A percentile compares a stretch with the other conserved stretches of the same genome.
These are phyloP conservation scores for Pseudachorutes palmiensis DNA, from an alignment of 1,140 invertebrate genomes.

Conservation along the genomic window DNA sequence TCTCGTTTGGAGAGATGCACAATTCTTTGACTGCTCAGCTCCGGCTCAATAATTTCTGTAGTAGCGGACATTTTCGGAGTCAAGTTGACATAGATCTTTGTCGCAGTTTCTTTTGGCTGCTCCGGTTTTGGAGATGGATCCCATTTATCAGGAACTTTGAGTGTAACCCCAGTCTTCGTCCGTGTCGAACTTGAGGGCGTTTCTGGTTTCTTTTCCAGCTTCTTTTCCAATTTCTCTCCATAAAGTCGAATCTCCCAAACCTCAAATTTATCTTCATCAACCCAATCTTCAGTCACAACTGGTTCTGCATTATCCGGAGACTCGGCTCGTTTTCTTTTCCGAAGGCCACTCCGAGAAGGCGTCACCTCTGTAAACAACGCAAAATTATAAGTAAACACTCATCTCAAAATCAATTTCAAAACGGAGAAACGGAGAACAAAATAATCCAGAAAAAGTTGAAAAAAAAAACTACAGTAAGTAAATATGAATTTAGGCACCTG, in stretches of 20 bases:
- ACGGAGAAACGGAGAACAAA: background rate
- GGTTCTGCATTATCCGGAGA: conserved; percentile 82
- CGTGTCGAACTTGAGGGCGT: conserved; percentile 18
- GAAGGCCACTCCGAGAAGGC: conserved; percentile 80
- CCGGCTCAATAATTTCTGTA: conserved; percentile 84
- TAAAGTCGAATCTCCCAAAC: conserved; percentile 95
- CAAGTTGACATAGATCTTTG: background rate
- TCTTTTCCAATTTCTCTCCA: conserved; percentile 61
- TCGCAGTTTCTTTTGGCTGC: background rate
- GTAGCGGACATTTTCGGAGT: conserved; percentile 50
- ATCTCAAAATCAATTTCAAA: background rate
- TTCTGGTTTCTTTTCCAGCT: conserved; percentile 17
- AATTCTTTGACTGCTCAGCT: conserved; percentile 71
- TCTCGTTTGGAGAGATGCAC: conserved; percentile 76
- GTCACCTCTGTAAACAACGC: conserved; percentile 63
- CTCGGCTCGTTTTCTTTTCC: conserved; percentile 83
- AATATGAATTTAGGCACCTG: background rate
- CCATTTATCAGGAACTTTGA: conserved; percentile 33
- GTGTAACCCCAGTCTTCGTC: conserved; percentile 30
- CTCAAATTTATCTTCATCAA: conserved; percentile 90
- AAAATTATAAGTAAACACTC: background rate
- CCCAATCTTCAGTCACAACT: conserved; percentile 86
- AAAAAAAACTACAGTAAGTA: background rate
- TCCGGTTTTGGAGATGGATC: conserved; percentile 16
- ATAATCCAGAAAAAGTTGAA: background rate